These are phyloP conservation scores for Cassiopea andromeda DNA, from an alignment of 30 jellyfish, hydroid and myxozoan genomes.

Conservation along the genomic window DNA sequence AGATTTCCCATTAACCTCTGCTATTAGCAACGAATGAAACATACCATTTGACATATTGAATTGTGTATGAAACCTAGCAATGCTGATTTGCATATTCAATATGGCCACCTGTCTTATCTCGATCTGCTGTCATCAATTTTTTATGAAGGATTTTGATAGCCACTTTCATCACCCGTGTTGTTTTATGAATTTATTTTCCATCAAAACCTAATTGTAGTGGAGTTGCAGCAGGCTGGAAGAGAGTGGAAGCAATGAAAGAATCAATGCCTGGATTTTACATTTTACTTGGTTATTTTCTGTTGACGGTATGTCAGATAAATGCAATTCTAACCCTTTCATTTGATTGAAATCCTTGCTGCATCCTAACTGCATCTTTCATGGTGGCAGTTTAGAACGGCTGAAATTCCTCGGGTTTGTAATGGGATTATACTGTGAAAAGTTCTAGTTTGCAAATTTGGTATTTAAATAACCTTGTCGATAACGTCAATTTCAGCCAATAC, in stretches of 20 bases:
- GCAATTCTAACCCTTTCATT: no score
- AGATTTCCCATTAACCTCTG: background rate
- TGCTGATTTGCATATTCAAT: background rate
- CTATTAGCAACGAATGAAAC: background rate
- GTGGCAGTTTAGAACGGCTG: no score
- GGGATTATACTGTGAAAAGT: no score
- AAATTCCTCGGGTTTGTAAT: no score
- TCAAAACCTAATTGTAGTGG: background rate
- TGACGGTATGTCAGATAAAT: no score
- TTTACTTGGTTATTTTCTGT: background rate
- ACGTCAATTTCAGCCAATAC: no score
- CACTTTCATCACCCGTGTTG: background rate
- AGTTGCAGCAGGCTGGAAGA: background rate
- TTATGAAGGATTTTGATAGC: background rate
- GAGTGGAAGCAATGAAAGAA: background rate
- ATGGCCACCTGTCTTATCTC: constrained; percentile 10
- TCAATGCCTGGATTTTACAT: background rate
- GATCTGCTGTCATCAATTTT: background rate
- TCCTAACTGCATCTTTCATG: no score
- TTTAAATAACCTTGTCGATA: no score
- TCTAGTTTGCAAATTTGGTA: no score
- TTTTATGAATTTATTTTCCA: background rate
- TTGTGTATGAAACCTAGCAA: background rate
- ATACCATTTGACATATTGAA: background rate
- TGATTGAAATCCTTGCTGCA: no score